Evolutionary conservation across 1,140 invertebrate species (phyloP), one percentile per base, ranked within the genome.

Genomic region (Pseudoatta argentina): DNA sequence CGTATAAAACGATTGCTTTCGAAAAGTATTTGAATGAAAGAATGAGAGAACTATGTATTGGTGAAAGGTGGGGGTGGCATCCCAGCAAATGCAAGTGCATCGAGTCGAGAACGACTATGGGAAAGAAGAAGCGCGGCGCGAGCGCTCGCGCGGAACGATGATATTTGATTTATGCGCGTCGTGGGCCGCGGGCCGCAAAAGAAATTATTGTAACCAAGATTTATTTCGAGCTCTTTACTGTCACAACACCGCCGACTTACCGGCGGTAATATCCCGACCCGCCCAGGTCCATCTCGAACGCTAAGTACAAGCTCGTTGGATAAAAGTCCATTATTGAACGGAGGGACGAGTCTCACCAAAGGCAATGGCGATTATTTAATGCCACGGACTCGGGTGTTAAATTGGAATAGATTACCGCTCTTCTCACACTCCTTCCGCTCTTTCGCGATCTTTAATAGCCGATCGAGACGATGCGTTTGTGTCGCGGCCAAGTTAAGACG

Each of bases 181-280:
- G 91, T 93, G 88, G 93, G 91, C 89, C 89, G 91, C 87, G 87
- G 92, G 88, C 91, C 91, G 90, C 91, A 90, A 93, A 94, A 93
- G 93, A 93, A 94, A 92, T 92, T 91, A 94, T 92, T 94, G 89
- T 92, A 94, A 94, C 92, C 91, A 93, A 94, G 93, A 94, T 94
- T 94, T 94, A 94, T 94, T 93, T 92, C 91, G 90, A 91, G 90
- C 94, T 93, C 93, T 94, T 94, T 94, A 94, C 93, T 91, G 93
- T 94, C 94, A 94, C 93, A 94, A 94, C 91, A 94, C 91, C 92
- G 90, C 91, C 92, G 90, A 91, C 93, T 92, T 92, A 92, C 91
- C 89, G 89, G 82, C 85, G 81, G 89, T 91, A 89, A 91, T 91
- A 91, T 88, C 86, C 77, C 86, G 71, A 86, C 63, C 90, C 77